Evolutionary conservation across 2,888 invertebrate species (phyloP), one percentile per base, ranked within the genome.

Genomic region (Gymnocheta viridis): DNA sequence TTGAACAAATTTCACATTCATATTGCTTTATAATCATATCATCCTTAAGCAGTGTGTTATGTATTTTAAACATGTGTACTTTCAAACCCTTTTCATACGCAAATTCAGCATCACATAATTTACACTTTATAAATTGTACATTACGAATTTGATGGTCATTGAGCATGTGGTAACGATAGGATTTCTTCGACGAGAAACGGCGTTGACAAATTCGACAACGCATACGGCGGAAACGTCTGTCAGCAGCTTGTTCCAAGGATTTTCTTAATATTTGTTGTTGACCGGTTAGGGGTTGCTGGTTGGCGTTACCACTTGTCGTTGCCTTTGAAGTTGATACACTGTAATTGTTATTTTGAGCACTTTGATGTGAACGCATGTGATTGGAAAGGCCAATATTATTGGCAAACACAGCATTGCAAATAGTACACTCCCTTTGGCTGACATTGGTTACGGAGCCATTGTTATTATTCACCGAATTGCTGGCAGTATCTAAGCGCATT

Each of bases 11-110:
- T 78, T 91, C 91, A 82, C 92, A 92, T 85, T 92, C 92, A 81
- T 89, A 92, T 82, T 91, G 91, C 79, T 91, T 91, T 9, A 90
- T 86, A 35, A 89, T 91, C 89, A 91, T 91, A 64, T 91, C 91
- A 60, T 91, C 90, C 85, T 90, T 90, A 0, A 91, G 86, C 73
- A 91, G 85, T 7, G 90, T 89, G 1, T 91, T 91, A 83, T 92
- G 92, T 80, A 91, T 90, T 83, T 92, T 91, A 64, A 91, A 91
- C 88, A 92, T 90, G 82, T 92, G 92, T 80, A 92, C 92, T 85
- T 91, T 92, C 0, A 92, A 86, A 0, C 92, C 92, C 87, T 92
- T 92, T 81, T 92, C 91, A 81, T 92, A 91, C n/a, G 91, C 91
- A 41, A 92, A 92, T 81, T 92, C 92, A 0, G 92, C 92, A 49